Evolutionary conservation across 2,888 invertebrate species (phyloP).

Genomic region (Chalcis sispes): DNA sequence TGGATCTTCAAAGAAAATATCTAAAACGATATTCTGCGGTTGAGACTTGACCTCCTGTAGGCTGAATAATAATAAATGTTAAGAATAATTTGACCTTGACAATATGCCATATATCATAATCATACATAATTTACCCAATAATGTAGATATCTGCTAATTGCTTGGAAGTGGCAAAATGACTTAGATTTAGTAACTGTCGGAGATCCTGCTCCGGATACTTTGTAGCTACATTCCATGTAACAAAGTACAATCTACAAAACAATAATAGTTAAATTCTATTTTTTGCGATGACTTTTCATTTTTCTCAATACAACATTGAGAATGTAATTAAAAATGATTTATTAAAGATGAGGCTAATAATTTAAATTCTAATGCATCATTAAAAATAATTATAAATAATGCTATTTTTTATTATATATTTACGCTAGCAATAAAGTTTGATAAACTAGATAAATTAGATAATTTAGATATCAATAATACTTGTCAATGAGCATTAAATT

Average conservation of each 20-base stretch:
- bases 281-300: background rate
- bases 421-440: too few species aligned
- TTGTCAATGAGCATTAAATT: too few species aligned
- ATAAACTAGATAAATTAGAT: too few species aligned
- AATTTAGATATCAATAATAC: too few species aligned
- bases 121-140: conserved; percentile 80
- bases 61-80: conserved; percentile 73
- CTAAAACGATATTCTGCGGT: conserved; percentile 89
- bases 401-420: too few species aligned
- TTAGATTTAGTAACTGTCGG: conserved; percentile 83
- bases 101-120: conserved; percentile 28
- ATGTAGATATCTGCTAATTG: conserved; percentile 90
- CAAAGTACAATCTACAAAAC: conserved; percentile 84
- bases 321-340: background rate
- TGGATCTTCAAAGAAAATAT: conserved; percentile 88
- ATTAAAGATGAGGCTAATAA: too few species aligned
- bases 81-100: conserved; percentile 34
- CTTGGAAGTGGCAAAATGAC: conserved; percentile 75
- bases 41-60: conserved; percentile 94
- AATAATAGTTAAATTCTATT: conserved; percentile 23
- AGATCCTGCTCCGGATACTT: conserved; percentile 86
- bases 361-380: too few species aligned
- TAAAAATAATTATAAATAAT: too few species aligned
- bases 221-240: conserved; percentile 95
- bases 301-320: background rate